Evolutionary conservation across 2,113 vertebrate genomes (phyloP).

Genomic region (Redunca redunca): DNA sequence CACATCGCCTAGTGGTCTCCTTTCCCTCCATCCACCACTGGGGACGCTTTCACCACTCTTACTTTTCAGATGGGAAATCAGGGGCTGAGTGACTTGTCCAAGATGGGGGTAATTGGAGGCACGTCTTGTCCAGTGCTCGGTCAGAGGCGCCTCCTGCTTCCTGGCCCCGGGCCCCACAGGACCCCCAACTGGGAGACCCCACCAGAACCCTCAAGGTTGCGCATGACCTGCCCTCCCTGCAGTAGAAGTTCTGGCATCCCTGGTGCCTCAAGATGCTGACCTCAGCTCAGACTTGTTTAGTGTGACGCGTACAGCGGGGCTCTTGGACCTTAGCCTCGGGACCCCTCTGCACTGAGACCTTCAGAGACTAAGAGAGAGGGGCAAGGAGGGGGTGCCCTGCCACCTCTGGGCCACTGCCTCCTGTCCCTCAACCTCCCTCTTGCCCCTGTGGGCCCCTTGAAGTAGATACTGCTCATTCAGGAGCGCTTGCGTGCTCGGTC

Average conservation of each 20-base stretch:
- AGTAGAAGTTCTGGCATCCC: background rate
- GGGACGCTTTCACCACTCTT: rapidly evolving
- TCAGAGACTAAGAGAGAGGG: background rate
- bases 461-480: too few relatives aligned
- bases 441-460: rapidly evolving
- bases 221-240: background rate
- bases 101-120: background rate
- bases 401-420: background rate
- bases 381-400: background rate
- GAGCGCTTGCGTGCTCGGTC: rapidly evolving
- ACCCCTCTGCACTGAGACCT: background rate
- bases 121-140: background rate
- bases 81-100: background rate
- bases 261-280: background rate
- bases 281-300: background rate
- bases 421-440: background rate
- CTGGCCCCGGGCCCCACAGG: too few relatives aligned
- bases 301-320: background rate
- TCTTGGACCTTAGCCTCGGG: too few relatives aligned
- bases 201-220: background rate
- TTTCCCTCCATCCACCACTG: background rate
- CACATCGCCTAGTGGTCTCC: background rate
- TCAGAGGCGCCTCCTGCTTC: background rate
- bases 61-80: background rate
- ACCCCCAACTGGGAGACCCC: background rate